Conservation (phyloP, 2,113 vertebrate species). For the Xenopus borealis region DNA sequence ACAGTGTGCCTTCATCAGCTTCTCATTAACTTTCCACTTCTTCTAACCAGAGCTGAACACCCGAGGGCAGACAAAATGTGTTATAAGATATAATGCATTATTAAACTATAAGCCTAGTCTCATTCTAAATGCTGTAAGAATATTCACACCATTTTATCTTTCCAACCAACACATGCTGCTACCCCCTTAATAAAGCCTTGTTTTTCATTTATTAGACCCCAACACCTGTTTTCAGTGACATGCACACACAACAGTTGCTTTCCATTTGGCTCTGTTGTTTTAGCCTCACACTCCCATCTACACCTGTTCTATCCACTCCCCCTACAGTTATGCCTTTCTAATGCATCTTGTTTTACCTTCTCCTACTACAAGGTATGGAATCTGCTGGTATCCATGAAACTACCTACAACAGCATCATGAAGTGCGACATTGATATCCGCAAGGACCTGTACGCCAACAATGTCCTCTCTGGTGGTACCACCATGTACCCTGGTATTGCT, state of each 20-base stretch:
- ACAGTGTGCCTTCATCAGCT: too few species aligned
- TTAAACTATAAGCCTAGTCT: neutral
- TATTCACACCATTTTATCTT: neutral
- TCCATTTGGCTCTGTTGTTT: conserved; percentile 25
- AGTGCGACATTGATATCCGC: conserved; percentile 78
- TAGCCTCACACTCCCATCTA: neutral
- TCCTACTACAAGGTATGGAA: conserved; percentile 67
- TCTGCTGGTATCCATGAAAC: conserved; percentile 78
- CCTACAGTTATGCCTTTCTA: neutral
- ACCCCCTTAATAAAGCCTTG: conserved; percentile 15
- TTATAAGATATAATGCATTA: neutral
- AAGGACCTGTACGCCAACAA: conserved; percentile 80
- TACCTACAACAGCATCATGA: conserved; percentile 82
- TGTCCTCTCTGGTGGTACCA: conserved; percentile 74
- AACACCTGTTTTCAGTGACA: conserved; percentile 11
- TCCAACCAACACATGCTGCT: conserved; percentile 12
- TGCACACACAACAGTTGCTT: conserved; percentile 16
- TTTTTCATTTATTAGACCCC: conserved; percentile 14
- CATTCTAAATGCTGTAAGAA: neutral
- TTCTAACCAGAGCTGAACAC: neutral
- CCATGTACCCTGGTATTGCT: conserved; percentile 79
- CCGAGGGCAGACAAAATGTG: neutral
- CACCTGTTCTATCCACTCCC: conserved; percentile 11
- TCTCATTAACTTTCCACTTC: neutral
- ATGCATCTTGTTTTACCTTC: neutral